Conservation (phyloP, 2,797 vertebrate genomes). For the Rhabdophis nuchalis region DNA sequence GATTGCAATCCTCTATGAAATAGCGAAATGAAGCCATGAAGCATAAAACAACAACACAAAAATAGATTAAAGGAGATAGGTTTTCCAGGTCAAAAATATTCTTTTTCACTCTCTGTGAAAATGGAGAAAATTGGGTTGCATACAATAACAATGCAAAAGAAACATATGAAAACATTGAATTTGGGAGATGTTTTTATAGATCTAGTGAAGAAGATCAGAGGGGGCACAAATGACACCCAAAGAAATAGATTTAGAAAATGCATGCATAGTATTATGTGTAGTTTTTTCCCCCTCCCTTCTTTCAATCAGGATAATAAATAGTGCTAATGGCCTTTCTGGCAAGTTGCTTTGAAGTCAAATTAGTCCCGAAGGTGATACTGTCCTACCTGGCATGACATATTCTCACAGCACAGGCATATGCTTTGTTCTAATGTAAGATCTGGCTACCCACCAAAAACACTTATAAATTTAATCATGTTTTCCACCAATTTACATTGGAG, state of each 20-base stretch:
- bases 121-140: slow-evolving; percentile 48
- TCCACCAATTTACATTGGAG: neutral
- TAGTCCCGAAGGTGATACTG: slow-evolving; percentile 54
- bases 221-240: slow-evolving; percentile 49
- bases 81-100: slow-evolving; percentile 43
- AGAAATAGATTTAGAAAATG: slow-evolving; percentile 60
- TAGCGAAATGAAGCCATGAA: neutral
- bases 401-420: slow-evolving; percentile 46
- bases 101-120: slow-evolving; percentile 46
- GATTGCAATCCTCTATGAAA: slow-evolving; percentile 3
- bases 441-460: neutral
- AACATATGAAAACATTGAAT: slow-evolving; percentile 60
- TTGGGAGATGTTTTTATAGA: slow-evolving; percentile 52
- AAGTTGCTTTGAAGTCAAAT: slow-evolving; percentile 54
- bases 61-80: slow-evolving; percentile 9
- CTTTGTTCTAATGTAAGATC: slow-evolving; percentile 39
- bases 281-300: slow-evolving; percentile 7
- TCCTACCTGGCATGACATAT: slow-evolving; percentile 53
- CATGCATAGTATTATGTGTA: neutral
- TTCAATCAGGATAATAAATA: slow-evolving; percentile 61
- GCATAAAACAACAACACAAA: slow-evolving; percentile 28
- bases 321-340: slow-evolving; percentile 56
- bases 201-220: slow-evolving; percentile 58
- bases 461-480: slow-evolving; percentile 11
- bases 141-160: slow-evolving; percentile 45